Conservation (phyloP, 2,888 invertebrate species). For the Polia nebulosa region DNA sequence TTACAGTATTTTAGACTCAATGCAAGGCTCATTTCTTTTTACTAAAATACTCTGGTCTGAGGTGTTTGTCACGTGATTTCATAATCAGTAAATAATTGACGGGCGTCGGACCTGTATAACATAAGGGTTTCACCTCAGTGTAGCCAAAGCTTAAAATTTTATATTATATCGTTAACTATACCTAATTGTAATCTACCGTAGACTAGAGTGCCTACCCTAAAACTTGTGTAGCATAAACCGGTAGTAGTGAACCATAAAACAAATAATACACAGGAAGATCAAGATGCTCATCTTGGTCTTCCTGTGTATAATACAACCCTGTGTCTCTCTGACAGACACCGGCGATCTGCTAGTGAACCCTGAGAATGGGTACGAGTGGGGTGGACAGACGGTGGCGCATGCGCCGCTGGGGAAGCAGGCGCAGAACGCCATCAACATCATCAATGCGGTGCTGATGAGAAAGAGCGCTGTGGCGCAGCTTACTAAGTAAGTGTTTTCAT, state of each 20-base stretch:
- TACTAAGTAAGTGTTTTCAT: slow-evolving; percentile 88
- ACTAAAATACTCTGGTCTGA: background rate
- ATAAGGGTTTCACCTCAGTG: background rate
- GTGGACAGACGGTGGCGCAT: slow-evolving; percentile 76
- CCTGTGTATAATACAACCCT: slow-evolving; percentile 60
- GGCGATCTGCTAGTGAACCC: slow-evolving; percentile 87
- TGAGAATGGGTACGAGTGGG: slow-evolving; percentile 87
- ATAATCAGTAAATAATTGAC: background rate
- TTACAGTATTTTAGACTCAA: too few relatives aligned
- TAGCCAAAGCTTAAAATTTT: background rate
- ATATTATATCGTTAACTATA: too few relatives aligned
- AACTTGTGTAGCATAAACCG: background rate
- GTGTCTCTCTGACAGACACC: slow-evolving; percentile 78
- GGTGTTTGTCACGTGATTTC: background rate
- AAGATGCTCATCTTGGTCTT: slow-evolving; percentile 59
- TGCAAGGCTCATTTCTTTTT: background rate
- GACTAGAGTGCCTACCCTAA: background rate
- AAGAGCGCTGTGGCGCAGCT: slow-evolving; percentile 92
- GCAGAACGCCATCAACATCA: slow-evolving; percentile 93
- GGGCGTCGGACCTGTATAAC: background rate
- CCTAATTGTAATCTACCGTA: background rate
- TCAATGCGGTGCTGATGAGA: slow-evolving; percentile 93
- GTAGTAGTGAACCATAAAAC: slow-evolving; percentile 22
- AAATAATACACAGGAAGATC: slow-evolving; percentile 58
- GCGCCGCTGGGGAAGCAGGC: slow-evolving; percentile 78